Evolutionary conservation across 1,140 invertebrate genomes (phyloP).

Genomic region (Macrotrachela quadricornifera): DNA sequence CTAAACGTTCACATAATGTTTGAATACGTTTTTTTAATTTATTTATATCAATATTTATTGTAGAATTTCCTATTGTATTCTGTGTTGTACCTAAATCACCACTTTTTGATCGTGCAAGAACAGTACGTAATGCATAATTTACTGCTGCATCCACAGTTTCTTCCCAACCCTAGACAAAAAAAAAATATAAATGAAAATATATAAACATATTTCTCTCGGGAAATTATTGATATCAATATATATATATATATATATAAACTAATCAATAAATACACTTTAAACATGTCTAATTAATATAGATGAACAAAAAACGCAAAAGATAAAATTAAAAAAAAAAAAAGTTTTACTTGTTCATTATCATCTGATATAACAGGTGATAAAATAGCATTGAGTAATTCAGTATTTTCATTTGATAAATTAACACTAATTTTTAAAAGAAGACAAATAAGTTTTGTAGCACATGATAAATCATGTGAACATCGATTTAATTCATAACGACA

Average conservation of each 20-base stretch:
- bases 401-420: slow-evolving; percentile 23
- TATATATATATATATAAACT: slow-evolving; percentile 10
- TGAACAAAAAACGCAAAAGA: background rate
- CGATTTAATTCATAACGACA: slow-evolving; percentile 17
- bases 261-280: slow-evolving; percentile 9
- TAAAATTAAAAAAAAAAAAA: background rate
- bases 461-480: background rate
- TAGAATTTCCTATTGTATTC: slow-evolving; percentile 29
- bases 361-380: slow-evolving; percentile 22
- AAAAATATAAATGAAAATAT: background rate
- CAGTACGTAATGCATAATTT: slow-evolving; percentile 34
- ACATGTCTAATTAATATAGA: background rate
- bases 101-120: slow-evolving; percentile 25
- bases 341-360: slow-evolving; percentile 22
- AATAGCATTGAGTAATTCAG: slow-evolving; percentile 18
- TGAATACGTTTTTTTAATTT: slow-evolving; percentile 40
- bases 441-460: background rate
- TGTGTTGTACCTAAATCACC: slow-evolving; percentile 21
- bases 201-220: background rate
- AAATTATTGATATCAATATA: slow-evolving; percentile 10
- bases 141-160: slow-evolving; percentile 36
- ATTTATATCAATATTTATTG: slow-evolving; percentile 31
- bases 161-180: slow-evolving; percentile 37
- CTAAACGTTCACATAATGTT: slow-evolving; percentile 34
- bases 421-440: slow-evolving; percentile 17